These are phyloP conservation scores for Tipula helvola DNA, from an alignment of 2,888 invertebrate species.

Conservation along the genomic window DNA sequence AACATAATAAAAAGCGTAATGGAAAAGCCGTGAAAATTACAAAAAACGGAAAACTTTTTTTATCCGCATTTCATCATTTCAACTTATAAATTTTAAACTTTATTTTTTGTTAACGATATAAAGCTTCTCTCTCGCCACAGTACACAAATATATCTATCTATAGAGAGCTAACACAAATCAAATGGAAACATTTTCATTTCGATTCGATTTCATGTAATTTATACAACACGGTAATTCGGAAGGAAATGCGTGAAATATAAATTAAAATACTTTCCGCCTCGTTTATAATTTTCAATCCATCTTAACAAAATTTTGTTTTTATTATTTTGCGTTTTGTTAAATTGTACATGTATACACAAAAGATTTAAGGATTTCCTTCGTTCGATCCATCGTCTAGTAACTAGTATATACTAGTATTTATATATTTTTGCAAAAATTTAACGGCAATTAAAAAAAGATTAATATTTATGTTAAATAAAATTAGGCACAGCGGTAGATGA, in stretches of 20 bases:
- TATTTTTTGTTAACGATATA: neutral
- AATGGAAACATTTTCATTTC: neutral
- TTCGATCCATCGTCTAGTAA: neutral
- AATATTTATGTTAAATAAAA: conserved; percentile 4
- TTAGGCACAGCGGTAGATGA: neutral
- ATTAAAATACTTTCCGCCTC: neutral
- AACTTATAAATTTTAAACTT: neutral
- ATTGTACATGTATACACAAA: neutral
- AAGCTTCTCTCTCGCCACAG: neutral
- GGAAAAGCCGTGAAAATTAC: neutral
- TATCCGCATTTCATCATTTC: neutral
- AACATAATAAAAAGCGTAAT: neutral
- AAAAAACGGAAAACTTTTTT: neutral
- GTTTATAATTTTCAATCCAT: neutral
- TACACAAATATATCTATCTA: neutral
- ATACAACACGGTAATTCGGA: neutral
- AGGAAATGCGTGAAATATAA: neutral
- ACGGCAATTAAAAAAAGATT: conserved; percentile 4
- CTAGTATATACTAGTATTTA: neutral
- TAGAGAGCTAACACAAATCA: neutral
- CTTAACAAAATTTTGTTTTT: neutral
- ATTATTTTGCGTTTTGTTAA: neutral
- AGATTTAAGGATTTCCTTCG: neutral
- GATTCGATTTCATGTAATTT: neutral
- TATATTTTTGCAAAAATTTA: neutral